Percentiles rank a stretch among this genome's conserved stretches.
Evolutionary conservation across 2,113 vertebrate genomes (phyloP).

Genomic region (Notechis scutatus): DNA sequence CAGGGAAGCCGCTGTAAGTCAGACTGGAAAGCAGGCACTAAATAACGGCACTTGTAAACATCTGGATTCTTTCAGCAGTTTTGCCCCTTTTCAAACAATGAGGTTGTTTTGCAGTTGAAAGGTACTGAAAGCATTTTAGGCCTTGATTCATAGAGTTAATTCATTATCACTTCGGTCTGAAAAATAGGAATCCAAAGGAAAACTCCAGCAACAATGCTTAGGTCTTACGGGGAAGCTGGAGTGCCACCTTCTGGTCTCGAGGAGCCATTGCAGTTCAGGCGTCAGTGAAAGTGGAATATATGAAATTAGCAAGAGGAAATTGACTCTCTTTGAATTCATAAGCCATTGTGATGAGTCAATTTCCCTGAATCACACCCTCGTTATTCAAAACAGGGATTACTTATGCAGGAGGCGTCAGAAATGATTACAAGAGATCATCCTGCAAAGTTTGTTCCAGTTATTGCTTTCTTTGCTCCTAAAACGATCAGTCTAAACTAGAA

Average conservation of each 20-base stretch:
- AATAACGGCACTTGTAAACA: neutral
- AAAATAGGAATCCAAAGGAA: neutral
- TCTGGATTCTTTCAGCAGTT: neutral
- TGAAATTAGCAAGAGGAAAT: neutral
- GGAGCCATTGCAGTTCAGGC: neutral
- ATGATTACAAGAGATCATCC: no score
- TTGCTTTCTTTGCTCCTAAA: neutral
- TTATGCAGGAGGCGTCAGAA: no score
- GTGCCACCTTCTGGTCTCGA: constrained; percentile 46
- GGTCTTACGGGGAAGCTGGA: neutral
- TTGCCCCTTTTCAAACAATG: neutral
- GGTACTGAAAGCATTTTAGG: neutral
- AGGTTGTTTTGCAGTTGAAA: neutral
- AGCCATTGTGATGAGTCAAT: neutral
- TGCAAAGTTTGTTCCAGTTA: neutral
- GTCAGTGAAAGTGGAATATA: neutral
- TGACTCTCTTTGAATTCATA: neutral
- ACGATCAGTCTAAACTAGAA: neutral
- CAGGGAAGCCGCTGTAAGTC: neutral
- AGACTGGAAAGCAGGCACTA: neutral
- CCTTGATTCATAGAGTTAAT: neutral
- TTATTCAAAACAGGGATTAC: neutral
- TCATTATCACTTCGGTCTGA: neutral
- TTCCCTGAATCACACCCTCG: neutral
- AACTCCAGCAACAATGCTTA: neutral